phyloP scores from a whole-genome alignment of 2,113 vertebrate genomes.

The Cacatua alba region DNA sequence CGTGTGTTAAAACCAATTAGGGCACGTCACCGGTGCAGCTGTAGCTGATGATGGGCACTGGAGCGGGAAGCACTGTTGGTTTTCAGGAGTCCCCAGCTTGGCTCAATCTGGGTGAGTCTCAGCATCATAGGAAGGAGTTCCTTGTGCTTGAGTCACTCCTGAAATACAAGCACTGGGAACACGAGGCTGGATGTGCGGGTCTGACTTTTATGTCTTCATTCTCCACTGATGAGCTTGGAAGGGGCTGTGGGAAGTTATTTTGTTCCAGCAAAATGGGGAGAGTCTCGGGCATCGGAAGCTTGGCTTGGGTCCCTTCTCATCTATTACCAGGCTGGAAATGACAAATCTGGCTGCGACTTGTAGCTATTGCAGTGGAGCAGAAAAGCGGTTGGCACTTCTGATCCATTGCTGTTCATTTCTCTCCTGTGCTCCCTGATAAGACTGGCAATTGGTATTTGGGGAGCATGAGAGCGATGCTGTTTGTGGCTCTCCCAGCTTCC shows the following conservation, averaged over 20 bases:
- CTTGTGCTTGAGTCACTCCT: neutral
- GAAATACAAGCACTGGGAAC: neutral
- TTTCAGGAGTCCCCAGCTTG: neutral
- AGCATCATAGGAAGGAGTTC: neutral
- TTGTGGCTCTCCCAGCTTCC: fast-evolving
- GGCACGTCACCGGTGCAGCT: neutral
- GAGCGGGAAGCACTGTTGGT: neutral
- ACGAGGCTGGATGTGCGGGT: neutral
- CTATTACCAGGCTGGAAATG: neutral
- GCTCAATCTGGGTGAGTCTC: neutral
- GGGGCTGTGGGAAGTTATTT: neutral
- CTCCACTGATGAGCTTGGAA: neutral
- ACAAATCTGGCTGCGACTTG: neutral
- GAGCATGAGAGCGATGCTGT: neutral
- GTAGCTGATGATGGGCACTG: neutral
- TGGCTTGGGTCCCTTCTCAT: neutral
- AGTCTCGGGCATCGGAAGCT: neutral
- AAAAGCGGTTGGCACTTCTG: neutral
- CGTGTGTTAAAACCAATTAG: neutral
- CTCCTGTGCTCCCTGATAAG: neutral
- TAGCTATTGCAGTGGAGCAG: neutral
- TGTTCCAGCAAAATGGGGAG: neutral
- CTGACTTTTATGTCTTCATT: neutral
- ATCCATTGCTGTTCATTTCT: neutral
- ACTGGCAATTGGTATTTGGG: neutral